Evolutionary conservation across 2,113 vertebrate genomes (phyloP).

Genomic region (Rhinoptilus africanus): DNA sequence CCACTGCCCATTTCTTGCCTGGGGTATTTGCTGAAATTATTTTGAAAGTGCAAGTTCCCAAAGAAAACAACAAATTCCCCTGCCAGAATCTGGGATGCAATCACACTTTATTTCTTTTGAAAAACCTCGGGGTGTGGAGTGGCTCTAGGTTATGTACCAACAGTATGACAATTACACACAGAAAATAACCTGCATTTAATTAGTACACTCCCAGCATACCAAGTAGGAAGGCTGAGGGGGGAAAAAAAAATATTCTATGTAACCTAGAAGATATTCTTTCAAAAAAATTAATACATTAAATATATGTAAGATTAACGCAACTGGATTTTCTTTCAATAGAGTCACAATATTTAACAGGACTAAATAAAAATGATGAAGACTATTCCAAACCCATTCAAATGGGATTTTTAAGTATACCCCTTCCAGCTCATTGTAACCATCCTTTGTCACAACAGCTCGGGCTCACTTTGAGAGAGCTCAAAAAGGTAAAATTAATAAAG

Average conservation of each 20-base stretch:
- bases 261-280: background rate
- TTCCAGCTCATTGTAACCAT: conserved; percentile 19
- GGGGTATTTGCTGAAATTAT: conserved; percentile 16
- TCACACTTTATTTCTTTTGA: background rate
- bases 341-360: conserved; percentile 62
- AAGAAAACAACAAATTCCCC: background rate
- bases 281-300: conserved; percentile 2
- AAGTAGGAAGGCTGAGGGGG: background rate
- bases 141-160: conserved; percentile 1
- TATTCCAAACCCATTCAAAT: conserved; percentile 33
- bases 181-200: conserved; percentile 52
- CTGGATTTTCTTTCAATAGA: conserved; percentile 7
- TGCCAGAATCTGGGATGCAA: background rate
- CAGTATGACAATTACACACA: background rate
- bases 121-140: background rate
- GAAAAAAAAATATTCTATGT: background rate
- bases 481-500: conserved; percentile 51
- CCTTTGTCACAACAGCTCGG: conserved; percentile 47
- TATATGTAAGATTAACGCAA: background rate
- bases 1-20: conserved; percentile 34
- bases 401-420: conserved; percentile 54
- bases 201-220: conserved; percentile 18
- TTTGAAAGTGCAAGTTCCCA: conserved; percentile 7
- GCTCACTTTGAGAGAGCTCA: conserved; percentile 42
- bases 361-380: conserved; percentile 47